phyloP scores from a whole-genome alignment of 2,888 invertebrate species.

The Drosophila borealis region DNA sequence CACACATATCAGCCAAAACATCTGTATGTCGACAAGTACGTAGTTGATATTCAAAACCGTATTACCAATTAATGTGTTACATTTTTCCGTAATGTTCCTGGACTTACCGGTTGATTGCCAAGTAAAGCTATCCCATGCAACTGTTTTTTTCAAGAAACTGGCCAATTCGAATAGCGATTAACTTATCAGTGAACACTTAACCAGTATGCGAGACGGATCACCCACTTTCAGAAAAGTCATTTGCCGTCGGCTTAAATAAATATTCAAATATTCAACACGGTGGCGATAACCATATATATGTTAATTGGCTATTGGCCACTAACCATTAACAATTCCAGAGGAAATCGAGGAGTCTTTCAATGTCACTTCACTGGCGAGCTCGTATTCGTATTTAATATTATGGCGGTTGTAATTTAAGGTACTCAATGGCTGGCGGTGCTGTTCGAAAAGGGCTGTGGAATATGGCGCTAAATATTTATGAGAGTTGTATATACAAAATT shows the following conservation, averaged over 20 bases:
- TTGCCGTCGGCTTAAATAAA: conserved; percentile 25
- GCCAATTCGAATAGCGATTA: conserved; percentile 15
- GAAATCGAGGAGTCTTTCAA: conserved; percentile 41
- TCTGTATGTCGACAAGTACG: too few relatives aligned
- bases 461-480: conserved; percentile 53
- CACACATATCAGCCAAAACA: too few relatives aligned
- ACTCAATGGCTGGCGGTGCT: conserved; percentile 24
- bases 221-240: not conserved
- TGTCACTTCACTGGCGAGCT: conserved; percentile 21
- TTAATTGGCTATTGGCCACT: conserved; percentile 51
- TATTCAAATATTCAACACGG: conserved; percentile 4
- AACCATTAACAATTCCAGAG: conserved; percentile 42
- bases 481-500: conserved; percentile 46
- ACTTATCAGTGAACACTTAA: not conserved
- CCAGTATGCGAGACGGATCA: not conserved
- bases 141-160: not conserved
- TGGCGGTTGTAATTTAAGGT: conserved; percentile 53
- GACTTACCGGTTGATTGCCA: conserved; percentile 28
- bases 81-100: not conserved
- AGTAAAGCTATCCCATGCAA: not conserved
- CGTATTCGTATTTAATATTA: conserved; percentile 27
- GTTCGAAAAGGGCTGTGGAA: conserved; percentile 1
- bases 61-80: not conserved
- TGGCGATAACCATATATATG: conserved; percentile 35
- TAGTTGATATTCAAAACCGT: not conserved